phyloP scores from a whole-genome alignment of 2,113 vertebrate genomes.

The Shinisaurus crocodilurus region DNA sequence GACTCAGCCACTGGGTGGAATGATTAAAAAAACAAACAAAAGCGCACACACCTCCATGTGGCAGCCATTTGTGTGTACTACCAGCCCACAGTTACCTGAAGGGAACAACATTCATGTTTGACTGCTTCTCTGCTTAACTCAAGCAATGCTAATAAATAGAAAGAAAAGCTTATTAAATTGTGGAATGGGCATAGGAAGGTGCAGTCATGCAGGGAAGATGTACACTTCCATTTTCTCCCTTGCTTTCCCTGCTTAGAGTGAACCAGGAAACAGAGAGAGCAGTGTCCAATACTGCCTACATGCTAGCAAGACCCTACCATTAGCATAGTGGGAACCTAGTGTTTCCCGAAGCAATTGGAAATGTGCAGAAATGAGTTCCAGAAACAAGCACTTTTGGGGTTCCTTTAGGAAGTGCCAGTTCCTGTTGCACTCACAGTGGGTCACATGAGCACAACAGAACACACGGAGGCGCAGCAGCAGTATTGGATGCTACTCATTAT shows the following conservation, averaged over 20 bases:
- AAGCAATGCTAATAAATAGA: not conserved
- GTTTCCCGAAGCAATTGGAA: too few relatives aligned
- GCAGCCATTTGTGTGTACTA: not conserved
- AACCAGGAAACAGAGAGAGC: not conserved
- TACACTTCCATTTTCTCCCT: not conserved
- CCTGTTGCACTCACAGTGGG: too few relatives aligned
- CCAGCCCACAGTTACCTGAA: not conserved
- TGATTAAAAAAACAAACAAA: not conserved
- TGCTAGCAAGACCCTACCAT: too few relatives aligned
- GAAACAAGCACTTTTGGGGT: too few relatives aligned
- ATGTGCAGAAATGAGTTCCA: too few relatives aligned
- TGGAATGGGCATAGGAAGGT: not conserved
- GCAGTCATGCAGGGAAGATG: not conserved
- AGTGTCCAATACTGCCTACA: too few relatives aligned
- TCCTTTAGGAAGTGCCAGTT: too few relatives aligned
- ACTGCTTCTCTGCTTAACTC: not conserved
- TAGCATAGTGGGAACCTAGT: too few relatives aligned
- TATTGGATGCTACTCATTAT: not conserved
- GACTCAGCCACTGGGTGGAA: not conserved
- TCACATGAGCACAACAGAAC: too few relatives aligned
- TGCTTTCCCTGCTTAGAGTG: not conserved
- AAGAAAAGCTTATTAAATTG: not conserved
- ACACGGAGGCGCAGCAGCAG: too few relatives aligned
- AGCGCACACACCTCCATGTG: not conserved
- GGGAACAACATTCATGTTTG: not conserved